Evolutionary conservation across 1,140 invertebrate genomes (phyloP).

Genomic region (Formica selysi): DNA sequence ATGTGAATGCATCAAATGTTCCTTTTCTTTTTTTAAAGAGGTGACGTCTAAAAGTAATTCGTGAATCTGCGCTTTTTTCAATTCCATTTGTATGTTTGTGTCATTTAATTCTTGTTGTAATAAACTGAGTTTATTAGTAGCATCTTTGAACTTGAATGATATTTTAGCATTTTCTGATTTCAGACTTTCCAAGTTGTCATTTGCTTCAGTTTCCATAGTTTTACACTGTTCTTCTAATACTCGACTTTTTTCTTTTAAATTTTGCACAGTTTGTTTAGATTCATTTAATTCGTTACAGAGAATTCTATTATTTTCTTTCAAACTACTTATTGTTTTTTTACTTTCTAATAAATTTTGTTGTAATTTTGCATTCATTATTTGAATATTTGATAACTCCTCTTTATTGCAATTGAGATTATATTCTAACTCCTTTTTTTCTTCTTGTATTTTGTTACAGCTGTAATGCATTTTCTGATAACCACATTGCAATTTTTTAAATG

Average conservation of each 20-base stretch:
- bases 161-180: conserved; percentile 44
- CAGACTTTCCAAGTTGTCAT: conserved; percentile 33
- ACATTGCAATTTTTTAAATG: conserved; percentile 34
- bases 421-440: conserved; percentile 36
- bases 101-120: conserved; percentile 39
- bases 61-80: conserved; percentile 48
- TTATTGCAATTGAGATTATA: conserved; percentile 43
- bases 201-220: conserved; percentile 34
- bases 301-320: conserved; percentile 42
- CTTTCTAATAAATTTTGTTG: conserved; percentile 57
- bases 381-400: conserved; percentile 48
- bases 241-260: conserved; percentile 33
- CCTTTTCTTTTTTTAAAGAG: conserved; percentile 56
- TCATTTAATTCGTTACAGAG: conserved; percentile 49
- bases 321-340: conserved; percentile 38
- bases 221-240: conserved; percentile 25
- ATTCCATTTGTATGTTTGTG: conserved; percentile 31
- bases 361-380: conserved; percentile 36
- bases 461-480: conserved; percentile 27
- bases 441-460: conserved; percentile 42
- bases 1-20: conserved; percentile 33
- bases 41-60: conserved; percentile 34
- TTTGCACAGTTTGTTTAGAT: conserved; percentile 10
- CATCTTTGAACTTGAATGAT: conserved; percentile 42
- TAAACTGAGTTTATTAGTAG: conserved; percentile 45